A percentile compares a stretch with the other conserved stretches of the same genome.
Evolutionary conservation across 1,140 invertebrate genomes (phyloP).

Genomic region (Acromyrmex charruanus): DNA sequence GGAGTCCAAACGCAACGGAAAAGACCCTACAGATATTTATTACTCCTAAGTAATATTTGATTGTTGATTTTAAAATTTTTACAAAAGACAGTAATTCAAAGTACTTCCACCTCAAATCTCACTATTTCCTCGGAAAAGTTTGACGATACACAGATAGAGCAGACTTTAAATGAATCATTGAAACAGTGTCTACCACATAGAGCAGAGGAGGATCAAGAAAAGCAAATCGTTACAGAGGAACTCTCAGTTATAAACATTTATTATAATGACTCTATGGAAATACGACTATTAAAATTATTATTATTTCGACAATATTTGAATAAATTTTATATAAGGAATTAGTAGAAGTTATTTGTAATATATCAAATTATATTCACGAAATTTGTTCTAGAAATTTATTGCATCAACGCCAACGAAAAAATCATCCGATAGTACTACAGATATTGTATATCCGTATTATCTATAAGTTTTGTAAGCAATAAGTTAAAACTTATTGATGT

Average conservation of each 20-base stretch:
- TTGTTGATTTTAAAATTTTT: not conserved
- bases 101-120: not conserved
- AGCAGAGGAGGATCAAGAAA: no score
- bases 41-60: not conserved
- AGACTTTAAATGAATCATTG: not conserved
- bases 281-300: not conserved
- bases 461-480: not conserved
- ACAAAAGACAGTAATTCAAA: not conserved
- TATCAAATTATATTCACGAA: not conserved
- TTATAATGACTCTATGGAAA: not conserved
- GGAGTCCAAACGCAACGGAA: not conserved
- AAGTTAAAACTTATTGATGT: not conserved
- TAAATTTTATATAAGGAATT: not conserved
- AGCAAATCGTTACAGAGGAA: not conserved
- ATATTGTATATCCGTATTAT: not conserved
- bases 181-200: not conserved
- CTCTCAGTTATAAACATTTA: not conserved
- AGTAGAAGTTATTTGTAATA: not conserved
- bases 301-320: not conserved
- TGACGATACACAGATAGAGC: not conserved
- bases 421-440: not conserved
- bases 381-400: slow-evolving; percentile 1
- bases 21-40: not conserved
- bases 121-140: not conserved
- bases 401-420: not conserved